Evolutionary conservation across 1,140 invertebrate species (phyloP), one percentile per base, ranked within the genome.

Genomic region (Scaptodrosophila lebanonensis): DNA sequence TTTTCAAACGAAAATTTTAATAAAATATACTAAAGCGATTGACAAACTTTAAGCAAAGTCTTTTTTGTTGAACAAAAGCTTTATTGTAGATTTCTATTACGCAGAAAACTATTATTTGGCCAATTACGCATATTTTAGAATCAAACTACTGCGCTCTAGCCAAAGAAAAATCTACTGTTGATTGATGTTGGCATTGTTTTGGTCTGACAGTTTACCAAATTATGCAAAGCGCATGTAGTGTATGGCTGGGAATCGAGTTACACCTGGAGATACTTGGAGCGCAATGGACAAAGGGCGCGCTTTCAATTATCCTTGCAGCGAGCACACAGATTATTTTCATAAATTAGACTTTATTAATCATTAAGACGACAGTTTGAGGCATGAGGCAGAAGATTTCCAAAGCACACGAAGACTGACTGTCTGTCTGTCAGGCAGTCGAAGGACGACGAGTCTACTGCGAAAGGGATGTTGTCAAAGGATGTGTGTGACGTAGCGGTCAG

Each of bases 341-440:
- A 83, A 73, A 83, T 83, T 83, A 73, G 77, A 77, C 71, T 83
- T 83, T 77, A 83, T 83, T 83, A 79, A 77, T 83, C 71, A 83
- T 73, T 83, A 83, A 65, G 68, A 63, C 54, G 77, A 69, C 76
- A 83, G 61, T 52, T 49, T 39, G 49, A 53, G 39, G 43, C 47
- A 62, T 17, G 43, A 60, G 50, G 39, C 38, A 57, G 22, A 7
- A 36, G 35, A 33, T 42, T 54, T 57, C 12, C 48, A 51, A 61
- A 29, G 47, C 12, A 27, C 9, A 17, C 12, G 25, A 15, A 40
- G 6, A 8, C 20, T 20, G 22, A 42, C 29, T 17, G 30, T 30
- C 29, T 45, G 20, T 38, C 27, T 9, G 11, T 18, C 17, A 38
- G 38, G 45, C 56, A 27, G 42, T 69, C 66, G 76, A 83, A 83